phyloP scores from a whole-genome alignment of 1,140 invertebrate species.

The Neodiprion pinetum region DNA sequence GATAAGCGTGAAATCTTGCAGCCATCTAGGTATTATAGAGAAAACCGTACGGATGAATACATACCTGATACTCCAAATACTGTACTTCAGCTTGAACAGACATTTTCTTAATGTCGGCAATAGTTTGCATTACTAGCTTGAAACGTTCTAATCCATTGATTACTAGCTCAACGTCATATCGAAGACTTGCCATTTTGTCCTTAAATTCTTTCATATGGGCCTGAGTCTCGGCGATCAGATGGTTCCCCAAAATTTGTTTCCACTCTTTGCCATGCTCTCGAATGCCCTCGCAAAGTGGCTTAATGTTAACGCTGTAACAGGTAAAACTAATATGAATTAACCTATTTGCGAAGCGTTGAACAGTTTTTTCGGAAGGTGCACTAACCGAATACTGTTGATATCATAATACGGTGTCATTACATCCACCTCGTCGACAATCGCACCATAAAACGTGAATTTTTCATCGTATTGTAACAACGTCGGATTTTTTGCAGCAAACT shows the following conservation, averaged over 20 bases:
- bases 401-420: conserved; percentile 67
- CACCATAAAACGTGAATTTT: conserved; percentile 82
- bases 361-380: conserved; percentile 1
- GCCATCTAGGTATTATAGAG: conserved; percentile 21
- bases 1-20: too few relatives aligned
- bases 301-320: conserved; percentile 67
- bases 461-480: conserved; percentile 81
- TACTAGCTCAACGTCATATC: conserved; percentile 70
- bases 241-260: conserved; percentile 71
- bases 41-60: conserved; percentile 53
- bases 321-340: conserved; percentile 19
- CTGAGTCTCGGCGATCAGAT: conserved; percentile 66
- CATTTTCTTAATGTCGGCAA: conserved; percentile 75
- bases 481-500: conserved; percentile 76
- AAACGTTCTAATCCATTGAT: conserved; percentile 81
- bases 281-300: conserved; percentile 69
- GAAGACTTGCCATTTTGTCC: conserved; percentile 65
- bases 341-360: conserved; percentile 14
- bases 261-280: conserved; percentile 73
- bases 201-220: conserved; percentile 70
- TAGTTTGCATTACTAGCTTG: conserved; percentile 83
- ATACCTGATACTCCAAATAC: conserved; percentile 68
- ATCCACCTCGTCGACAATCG: conserved; percentile 75
- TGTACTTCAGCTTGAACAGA: conserved; percentile 78
- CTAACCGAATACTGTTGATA: conserved; percentile 67